Conservation (phyloP, 2,113 vertebrate species). For the Myrmophylax atrothorax region DNA sequence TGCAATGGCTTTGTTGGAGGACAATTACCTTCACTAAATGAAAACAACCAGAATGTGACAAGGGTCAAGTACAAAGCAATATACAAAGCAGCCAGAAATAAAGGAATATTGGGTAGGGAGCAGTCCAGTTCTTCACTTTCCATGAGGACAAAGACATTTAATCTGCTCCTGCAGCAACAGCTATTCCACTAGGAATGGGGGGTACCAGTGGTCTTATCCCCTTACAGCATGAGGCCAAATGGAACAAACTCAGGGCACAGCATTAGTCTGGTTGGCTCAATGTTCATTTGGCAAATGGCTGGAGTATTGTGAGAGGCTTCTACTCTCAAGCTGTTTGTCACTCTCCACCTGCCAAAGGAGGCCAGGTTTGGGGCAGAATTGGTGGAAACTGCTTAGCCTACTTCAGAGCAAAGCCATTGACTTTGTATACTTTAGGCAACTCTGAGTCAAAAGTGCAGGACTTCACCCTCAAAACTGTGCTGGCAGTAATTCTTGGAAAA, state of each 20-base stretch:
- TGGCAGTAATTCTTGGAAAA: neutral
- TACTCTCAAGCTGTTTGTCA: neutral
- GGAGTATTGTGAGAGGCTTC: neutral
- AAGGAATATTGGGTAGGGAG: neutral
- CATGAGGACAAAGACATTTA: neutral
- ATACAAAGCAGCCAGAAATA: slow-evolving; percentile 27
- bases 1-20: slow-evolving; percentile 1
- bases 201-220: neutral
- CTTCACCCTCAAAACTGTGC: neutral
- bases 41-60: neutral
- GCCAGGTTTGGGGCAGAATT: neutral
- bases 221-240: neutral
- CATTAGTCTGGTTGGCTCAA: neutral
- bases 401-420: neutral
- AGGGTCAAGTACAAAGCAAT: slow-evolving; percentile 21
- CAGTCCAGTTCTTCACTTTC: neutral
- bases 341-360: neutral
- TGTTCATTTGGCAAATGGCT: neutral
- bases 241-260: neutral
- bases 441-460: neutral
- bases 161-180: neutral
- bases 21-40: slow-evolving; percentile 10
- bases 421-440: neutral
- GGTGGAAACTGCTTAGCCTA: neutral
- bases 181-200: neutral